Evolutionary conservation across 2,888 invertebrate species (phyloP).

Genomic region (Lasioglossum zephyrum): DNA sequence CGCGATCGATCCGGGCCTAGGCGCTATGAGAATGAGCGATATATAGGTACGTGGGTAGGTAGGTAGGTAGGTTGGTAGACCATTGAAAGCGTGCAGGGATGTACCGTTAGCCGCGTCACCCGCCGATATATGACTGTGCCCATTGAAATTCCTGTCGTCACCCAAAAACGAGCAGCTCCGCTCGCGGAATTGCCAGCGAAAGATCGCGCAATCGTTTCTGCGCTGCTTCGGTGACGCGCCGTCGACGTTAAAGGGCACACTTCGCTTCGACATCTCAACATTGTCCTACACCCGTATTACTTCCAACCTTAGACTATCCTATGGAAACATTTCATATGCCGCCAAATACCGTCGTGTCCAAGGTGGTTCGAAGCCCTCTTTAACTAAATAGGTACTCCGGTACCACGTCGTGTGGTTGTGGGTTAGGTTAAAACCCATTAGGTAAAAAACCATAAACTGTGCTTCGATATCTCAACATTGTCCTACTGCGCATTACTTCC

Average conservation of each 20-base stretch:
- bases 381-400: too few relatives aligned
- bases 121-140: conserved; percentile 58
- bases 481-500: too few relatives aligned
- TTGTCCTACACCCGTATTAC: too few relatives aligned
- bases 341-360: too few relatives aligned
- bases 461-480: too few relatives aligned
- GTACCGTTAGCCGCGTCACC: conserved; percentile 72
- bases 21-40: conserved; percentile 66
- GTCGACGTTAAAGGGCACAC: not conserved
- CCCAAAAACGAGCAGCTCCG: conserved; percentile 56
- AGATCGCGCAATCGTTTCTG: conserved; percentile 46
- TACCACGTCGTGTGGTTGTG: too few relatives aligned
- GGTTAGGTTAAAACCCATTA: too few relatives aligned
- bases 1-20: conserved; percentile 72
- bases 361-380: too few relatives aligned
- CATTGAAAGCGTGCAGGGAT: conserved; percentile 73
- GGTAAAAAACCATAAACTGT: too few relatives aligned
- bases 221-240: not conserved
- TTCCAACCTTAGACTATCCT: too few relatives aligned
- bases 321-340: too few relatives aligned
- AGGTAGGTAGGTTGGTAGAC: conserved; percentile 73
- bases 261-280: not conserved
- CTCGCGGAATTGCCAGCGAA: conserved; percentile 45
- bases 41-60: conserved; percentile 70
- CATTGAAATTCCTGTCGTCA: conserved; percentile 68